Conservation (phyloP, 2,113 vertebrate genomes). For the Toxotes jaculatrix region DNA sequence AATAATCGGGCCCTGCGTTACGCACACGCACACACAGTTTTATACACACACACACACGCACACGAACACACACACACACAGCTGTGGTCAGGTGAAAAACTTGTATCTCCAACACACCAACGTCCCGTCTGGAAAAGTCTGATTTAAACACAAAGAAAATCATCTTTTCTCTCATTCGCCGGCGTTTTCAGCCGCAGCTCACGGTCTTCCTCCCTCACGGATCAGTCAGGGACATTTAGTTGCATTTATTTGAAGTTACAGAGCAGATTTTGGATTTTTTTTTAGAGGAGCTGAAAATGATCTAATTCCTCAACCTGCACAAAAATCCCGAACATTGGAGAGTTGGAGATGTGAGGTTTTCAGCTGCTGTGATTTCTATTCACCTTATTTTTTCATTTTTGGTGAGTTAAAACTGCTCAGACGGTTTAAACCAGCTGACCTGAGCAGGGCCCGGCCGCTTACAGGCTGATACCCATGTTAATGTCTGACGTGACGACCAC, state of each 20-base stretch:
- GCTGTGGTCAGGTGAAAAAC: not conserved
- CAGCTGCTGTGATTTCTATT: no score
- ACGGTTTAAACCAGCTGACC: slow-evolving; percentile 7
- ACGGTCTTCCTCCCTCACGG: no score
- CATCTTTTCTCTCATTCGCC: no score
- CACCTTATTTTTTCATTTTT: not conserved
- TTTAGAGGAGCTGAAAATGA: no score
- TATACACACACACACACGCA: slow-evolving; percentile 11
- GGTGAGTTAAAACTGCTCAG: not conserved
- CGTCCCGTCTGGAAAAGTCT: no score
- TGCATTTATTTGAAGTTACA: no score
- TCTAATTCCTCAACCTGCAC: no score
- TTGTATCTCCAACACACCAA: slow-evolving; percentile 10
- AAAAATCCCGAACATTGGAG: no score
- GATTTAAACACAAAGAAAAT: no score
- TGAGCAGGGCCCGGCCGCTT: not conserved
- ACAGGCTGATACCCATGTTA: not conserved
- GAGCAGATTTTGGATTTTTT: no score
- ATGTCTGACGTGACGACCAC: not conserved
- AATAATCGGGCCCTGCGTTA: not conserved
- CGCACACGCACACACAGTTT: slow-evolving; percentile 6
- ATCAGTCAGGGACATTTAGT: no score
- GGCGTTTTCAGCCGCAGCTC: not conserved
- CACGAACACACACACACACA: not conserved
- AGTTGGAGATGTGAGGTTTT: no score